phyloP scores from a whole-genome alignment of 2,113 vertebrate species.

The Patagioenas fasciata region DNA sequence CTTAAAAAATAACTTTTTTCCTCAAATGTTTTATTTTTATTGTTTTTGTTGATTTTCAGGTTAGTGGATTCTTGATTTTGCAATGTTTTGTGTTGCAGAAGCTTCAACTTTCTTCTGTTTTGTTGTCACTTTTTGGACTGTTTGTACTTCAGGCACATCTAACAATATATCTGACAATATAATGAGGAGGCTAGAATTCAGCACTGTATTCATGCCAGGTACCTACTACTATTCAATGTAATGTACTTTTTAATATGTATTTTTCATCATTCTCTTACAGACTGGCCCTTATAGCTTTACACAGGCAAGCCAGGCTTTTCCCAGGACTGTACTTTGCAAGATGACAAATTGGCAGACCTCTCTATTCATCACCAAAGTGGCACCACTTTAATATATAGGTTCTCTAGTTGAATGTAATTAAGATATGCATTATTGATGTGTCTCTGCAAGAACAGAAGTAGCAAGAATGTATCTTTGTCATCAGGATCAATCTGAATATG shows the following conservation, averaged over 20 bases:
- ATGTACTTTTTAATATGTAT: not conserved
- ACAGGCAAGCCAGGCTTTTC: not conserved
- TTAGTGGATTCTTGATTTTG: not conserved
- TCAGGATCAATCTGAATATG: not conserved
- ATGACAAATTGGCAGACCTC: not conserved
- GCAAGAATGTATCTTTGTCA: not conserved
- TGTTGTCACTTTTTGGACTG: not conserved
- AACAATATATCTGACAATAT: not conserved
- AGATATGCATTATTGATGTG: slow-evolving; percentile 39
- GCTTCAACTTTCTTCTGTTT: not conserved
- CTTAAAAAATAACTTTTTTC: not conserved
- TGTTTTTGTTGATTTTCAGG: not conserved
- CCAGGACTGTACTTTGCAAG: not conserved
- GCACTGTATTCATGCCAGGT: not conserved
- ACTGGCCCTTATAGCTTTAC: not conserved
- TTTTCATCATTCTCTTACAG: not conserved
- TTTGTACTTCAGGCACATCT: not conserved
- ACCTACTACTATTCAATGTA: not conserved
- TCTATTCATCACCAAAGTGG: not conserved
- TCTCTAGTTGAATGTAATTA: slow-evolving; percentile 30
- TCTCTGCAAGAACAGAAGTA: slow-evolving; percentile 5
- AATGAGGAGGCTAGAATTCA: not conserved
- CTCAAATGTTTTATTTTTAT: not conserved
- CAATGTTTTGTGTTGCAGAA: not conserved
- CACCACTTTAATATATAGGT: not conserved